These are phyloP conservation scores for Cabera pusaria DNA, from an alignment of 2,888 invertebrate species.

Conservation along the genomic window DNA sequence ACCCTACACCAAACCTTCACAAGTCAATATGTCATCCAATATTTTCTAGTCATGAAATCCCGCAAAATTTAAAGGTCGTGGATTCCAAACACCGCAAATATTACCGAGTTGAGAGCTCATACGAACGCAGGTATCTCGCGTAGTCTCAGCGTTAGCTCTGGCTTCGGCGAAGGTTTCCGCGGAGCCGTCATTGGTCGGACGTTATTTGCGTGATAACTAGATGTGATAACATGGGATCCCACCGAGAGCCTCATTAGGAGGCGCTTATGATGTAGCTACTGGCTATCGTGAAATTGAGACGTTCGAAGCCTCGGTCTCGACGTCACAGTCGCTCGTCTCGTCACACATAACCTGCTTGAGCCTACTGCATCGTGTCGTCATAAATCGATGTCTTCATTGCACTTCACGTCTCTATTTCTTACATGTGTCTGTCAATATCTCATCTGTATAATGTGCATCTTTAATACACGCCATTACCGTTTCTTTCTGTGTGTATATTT, in stretches of 20 bases:
- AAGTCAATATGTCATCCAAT: neutral
- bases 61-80: neutral
- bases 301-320: too few relatives aligned
- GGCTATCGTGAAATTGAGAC: slow-evolving; percentile 4
- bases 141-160: slow-evolving; percentile 20
- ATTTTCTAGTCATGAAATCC: slow-evolving; percentile 5
- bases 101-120: too few relatives aligned
- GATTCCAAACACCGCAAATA: neutral
- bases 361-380: too few relatives aligned
- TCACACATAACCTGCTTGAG: too few relatives aligned
- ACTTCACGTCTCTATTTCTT: too few relatives aligned
- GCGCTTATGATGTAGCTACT: slow-evolving; percentile 5
- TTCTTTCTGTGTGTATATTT: too few relatives aligned
- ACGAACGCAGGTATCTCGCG: too few relatives aligned
- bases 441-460: too few relatives aligned
- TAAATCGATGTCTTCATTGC: too few relatives aligned
- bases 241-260: slow-evolving; percentile 35
- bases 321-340: too few relatives aligned
- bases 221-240: slow-evolving; percentile 47
- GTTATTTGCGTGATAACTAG: slow-evolving; percentile 58
- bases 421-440: too few relatives aligned
- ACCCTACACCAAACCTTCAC: neutral
- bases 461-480: too few relatives aligned
- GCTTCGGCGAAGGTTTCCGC: slow-evolving; percentile 45
- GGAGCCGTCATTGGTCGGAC: slow-evolving; percentile 39